Conservation (phyloP, 2,113 vertebrate genomes). For the Mionectes macconnelli region DNA sequence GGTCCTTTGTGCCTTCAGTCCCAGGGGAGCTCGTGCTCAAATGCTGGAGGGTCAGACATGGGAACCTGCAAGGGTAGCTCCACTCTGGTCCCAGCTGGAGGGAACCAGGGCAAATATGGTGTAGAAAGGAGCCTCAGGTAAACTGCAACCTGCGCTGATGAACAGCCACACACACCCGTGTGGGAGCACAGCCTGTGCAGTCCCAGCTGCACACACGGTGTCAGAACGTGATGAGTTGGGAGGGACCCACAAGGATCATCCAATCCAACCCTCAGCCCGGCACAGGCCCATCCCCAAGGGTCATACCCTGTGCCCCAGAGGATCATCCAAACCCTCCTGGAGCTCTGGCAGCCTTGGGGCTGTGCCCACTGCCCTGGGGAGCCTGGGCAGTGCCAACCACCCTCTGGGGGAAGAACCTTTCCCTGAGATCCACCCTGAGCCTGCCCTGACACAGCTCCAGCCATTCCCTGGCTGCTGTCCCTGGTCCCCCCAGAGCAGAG, state of each 20-base stretch:
- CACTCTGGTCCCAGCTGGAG: neutral
- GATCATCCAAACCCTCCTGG: neutral
- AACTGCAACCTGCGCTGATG: fast-evolving
- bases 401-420: neutral
- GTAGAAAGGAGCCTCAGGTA: neutral
- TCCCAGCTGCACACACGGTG: neutral
- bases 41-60: fast-evolving
- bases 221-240: neutral
- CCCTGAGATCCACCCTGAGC: neutral
- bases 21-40: neutral
- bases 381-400: neutral
- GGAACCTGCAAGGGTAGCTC: fast-evolving
- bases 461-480: neutral
- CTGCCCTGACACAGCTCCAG: neutral
- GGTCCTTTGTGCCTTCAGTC: neutral
- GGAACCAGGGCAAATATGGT: neutral
- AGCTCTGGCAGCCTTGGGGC: neutral
- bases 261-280: neutral
- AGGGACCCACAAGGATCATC: neutral
- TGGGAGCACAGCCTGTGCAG: neutral
- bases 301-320: neutral
- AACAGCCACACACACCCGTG: fast-evolving
- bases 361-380: neutral
- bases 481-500: neutral
- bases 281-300: neutral